Evolutionary conservation across 2,888 invertebrate species (phyloP).

Genomic region (Erebia ligea): DNA sequence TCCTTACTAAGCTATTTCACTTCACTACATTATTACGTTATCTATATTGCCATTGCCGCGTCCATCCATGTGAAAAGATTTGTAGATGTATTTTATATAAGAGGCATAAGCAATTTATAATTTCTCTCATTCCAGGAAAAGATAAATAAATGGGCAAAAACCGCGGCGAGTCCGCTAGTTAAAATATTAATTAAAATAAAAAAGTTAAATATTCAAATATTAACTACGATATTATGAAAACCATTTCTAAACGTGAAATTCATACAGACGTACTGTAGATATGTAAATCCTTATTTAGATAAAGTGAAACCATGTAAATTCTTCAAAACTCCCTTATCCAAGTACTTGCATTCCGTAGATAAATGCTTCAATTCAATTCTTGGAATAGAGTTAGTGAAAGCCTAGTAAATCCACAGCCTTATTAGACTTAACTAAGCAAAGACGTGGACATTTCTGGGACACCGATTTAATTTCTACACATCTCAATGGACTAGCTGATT

Average conservation of each 20-base stretch:
- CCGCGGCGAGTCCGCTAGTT: not conserved
- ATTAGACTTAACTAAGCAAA: constrained; percentile 19
- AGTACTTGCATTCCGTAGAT: constrained; percentile 11
- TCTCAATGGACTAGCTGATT: constrained; percentile 17
- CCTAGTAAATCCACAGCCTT: constrained; percentile 17
- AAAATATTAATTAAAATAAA: not conserved
- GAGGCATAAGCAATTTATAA: too few species aligned
- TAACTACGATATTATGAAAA: not conserved
- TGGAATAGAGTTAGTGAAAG: constrained; percentile 21
- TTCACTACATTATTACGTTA: not conserved
- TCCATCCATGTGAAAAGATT: not conserved
- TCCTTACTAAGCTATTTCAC: not conserved
- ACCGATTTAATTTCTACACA: constrained; percentile 21
- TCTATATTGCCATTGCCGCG: not conserved
- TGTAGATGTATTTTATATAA: too few species aligned
- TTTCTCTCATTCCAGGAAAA: not conserved
- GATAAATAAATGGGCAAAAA: not conserved
- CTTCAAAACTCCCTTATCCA: constrained; percentile 1
- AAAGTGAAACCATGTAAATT: not conserved
- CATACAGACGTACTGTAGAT: not conserved
- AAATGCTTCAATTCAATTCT: constrained; percentile 15
- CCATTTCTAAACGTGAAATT: not conserved
- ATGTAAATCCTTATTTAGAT: constrained; percentile 4
- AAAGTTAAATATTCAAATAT: too few species aligned
- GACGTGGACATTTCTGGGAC: constrained; percentile 26